These are phyloP conservation scores for Chorisops tibialis DNA, from an alignment of 2,888 invertebrate genomes.

Conservation along the genomic window DNA sequence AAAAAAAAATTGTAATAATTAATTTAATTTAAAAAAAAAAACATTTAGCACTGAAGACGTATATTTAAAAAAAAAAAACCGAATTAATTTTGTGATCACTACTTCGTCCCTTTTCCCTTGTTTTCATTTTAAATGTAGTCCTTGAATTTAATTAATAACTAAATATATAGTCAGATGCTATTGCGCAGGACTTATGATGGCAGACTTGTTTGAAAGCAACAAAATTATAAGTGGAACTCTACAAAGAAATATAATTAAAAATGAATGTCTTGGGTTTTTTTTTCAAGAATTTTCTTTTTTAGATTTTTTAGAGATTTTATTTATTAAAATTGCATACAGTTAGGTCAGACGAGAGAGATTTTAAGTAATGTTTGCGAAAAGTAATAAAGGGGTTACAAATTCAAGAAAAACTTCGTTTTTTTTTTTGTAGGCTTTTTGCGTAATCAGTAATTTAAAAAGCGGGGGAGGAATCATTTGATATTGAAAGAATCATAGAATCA, in stretches of 20 bases:
- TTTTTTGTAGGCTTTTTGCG: too few relatives aligned
- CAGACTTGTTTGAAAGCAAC: slow-evolving; percentile 4
- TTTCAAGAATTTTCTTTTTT: too few relatives aligned
- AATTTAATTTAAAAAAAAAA: slow-evolving; percentile 11
- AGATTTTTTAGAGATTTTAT: too few relatives aligned
- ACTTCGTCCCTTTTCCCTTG: not conserved
- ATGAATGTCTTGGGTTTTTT: not conserved
- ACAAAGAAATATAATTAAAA: slow-evolving; percentile 23
- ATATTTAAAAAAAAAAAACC: slow-evolving; percentile 1
- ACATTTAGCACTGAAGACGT: slow-evolving; percentile 13
- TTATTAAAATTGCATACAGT: too few relatives aligned
- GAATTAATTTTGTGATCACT: slow-evolving; percentile 23
- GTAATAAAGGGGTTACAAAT: too few relatives aligned
- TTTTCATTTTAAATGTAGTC: slow-evolving; percentile 11
- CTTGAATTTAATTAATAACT: slow-evolving; percentile 7
- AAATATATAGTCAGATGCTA: not conserved
- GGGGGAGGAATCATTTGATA: too few relatives aligned
- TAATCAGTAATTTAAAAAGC: too few relatives aligned
- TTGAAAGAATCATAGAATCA: too few relatives aligned
- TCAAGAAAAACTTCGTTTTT: too few relatives aligned
- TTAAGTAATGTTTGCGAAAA: too few relatives aligned
- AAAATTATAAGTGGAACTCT: slow-evolving; percentile 18
- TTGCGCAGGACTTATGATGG: slow-evolving; percentile 1
- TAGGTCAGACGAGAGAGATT: too few relatives aligned
- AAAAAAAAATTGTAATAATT: not conserved